phyloP scores from a whole-genome alignment of 23 tunicate genomes.

The Phallusia fumigata region DNA sequence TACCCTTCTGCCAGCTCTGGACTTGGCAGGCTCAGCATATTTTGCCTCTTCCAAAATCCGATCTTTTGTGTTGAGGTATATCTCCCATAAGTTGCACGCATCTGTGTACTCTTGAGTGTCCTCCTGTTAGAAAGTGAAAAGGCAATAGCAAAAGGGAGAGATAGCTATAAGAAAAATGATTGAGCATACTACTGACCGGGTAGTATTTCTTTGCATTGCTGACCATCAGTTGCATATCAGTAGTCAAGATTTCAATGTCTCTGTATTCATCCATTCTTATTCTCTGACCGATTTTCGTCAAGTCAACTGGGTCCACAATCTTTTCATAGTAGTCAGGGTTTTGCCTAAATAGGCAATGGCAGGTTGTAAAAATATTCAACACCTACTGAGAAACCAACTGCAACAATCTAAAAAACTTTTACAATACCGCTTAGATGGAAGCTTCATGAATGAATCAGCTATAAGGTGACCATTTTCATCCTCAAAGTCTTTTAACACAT shows the following conservation, averaged over 20 bases:
- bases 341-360: slow-evolving; percentile 28
- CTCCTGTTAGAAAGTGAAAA: slow-evolving; percentile 24
- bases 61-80: slow-evolving; percentile 61
- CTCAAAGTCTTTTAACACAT: slow-evolving; percentile 46
- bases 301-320: slow-evolving; percentile 85
- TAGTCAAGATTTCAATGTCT: slow-evolving; percentile 80
- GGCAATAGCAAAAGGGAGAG: neutral
- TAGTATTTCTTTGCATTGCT: slow-evolving; percentile 93
- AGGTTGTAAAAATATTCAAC: neutral
- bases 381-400: neutral
- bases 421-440: slow-evolving; percentile 76
- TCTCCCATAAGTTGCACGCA: slow-evolving; percentile 69
- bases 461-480: slow-evolving; percentile 51
- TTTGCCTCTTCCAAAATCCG: slow-evolving; percentile 31
- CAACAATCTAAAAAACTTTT: neutral
- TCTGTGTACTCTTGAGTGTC: slow-evolving; percentile 64
- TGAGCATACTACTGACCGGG: slow-evolving; percentile 33
- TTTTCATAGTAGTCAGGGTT: slow-evolving; percentile 85
- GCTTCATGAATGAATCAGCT: slow-evolving; percentile 57
- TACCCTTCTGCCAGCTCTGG: slow-evolving; percentile 46
- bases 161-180: neutral
- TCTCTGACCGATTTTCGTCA: slow-evolving; percentile 69
- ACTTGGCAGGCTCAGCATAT: slow-evolving; percentile 10
- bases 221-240: slow-evolving; percentile 83
- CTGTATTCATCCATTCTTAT: slow-evolving; percentile 85